phyloP scores from a whole-genome alignment of 1,140 invertebrate genomes.

The Laupala kohalensis region DNA sequence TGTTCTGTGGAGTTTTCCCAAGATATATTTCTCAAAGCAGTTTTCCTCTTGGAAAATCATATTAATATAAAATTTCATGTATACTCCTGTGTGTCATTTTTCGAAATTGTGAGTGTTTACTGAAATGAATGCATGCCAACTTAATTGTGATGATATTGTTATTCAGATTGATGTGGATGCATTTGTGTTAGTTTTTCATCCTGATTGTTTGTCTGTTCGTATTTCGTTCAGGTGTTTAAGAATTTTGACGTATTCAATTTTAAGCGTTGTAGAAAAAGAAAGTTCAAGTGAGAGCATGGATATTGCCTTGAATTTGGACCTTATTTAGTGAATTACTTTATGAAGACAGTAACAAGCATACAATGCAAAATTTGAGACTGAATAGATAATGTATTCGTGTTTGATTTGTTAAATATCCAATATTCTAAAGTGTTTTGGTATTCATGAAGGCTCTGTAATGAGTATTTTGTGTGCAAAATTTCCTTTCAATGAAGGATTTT shows the following conservation, averaged over 20 bases:
- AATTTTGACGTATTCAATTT: neutral
- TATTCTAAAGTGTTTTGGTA: neutral
- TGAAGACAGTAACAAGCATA: neutral
- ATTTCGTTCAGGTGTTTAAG: neutral
- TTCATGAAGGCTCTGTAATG: neutral
- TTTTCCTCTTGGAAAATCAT: slow-evolving; percentile 7
- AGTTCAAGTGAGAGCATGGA: neutral
- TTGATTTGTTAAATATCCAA: neutral
- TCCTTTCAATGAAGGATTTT: too few species aligned
- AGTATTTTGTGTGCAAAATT: neutral
- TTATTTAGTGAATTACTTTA: neutral
- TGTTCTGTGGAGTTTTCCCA: slow-evolving; percentile 13
- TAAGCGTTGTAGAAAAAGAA: neutral
- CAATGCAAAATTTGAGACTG: neutral
- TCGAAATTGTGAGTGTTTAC: neutral
- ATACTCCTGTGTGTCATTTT: slow-evolving; percentile 1
- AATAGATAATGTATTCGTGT: neutral
- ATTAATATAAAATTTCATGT: neutral
- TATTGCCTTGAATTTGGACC: neutral
- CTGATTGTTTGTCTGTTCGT: neutral
- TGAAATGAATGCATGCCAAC: neutral
- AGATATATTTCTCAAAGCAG: slow-evolving; percentile 13
- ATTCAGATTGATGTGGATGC: neutral
- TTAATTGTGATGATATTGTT: neutral
- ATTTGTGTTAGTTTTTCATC: neutral